Base-by-base conservation (phyloP, 2,888 invertebrate species). In the Lordiphosa fenestrarum region DNA sequence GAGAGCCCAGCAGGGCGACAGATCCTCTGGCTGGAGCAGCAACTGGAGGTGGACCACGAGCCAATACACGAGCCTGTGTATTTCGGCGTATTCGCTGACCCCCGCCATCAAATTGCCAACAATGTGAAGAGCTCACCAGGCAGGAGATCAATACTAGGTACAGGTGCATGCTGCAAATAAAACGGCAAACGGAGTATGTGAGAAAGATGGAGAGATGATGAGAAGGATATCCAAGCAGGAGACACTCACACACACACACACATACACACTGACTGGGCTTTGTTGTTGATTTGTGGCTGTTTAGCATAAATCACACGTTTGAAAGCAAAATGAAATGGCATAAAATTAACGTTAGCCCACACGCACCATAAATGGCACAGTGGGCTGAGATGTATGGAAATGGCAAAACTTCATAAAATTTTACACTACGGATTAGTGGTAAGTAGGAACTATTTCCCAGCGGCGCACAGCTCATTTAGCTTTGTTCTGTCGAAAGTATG, bases 81-180 rank as follows among this genome's bases (percentile, higher is more conserved):
- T 44, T 44, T 36, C 66, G 36, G 13, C 73, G 65, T 23, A 49
- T 6, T 54, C 53, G 56, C 38, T 50, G 55, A 41, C 59, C 85
- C 40, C 87, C 88, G 2, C 85, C 88, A 85, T 89, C 89, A 60
- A 89, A 89, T 71, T 88, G 88, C 89, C 89, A 89, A 71, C 89
- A 88, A 66, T 89, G 88, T 40, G 86, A 85, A 15, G 88, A 82
- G 67, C 81, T 84, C 36, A 81, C 70, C 25, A 89, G 85, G 81
- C 88, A 87, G 54, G 88, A 88, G 71, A 89, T 88, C 63, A 89
- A 84, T 62, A 88, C 87, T 54, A 89, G 82, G 57, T 88, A 85
- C 63, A 84, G 56, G 39, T 75, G 78, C 84, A 81, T 72, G 15
- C 75, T 83, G 62, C 6, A 59, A 60, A 47, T 9, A 55, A 35